Conservation (phyloP, 1,140 invertebrate genomes). For the Triops longicaudatus region DNA sequence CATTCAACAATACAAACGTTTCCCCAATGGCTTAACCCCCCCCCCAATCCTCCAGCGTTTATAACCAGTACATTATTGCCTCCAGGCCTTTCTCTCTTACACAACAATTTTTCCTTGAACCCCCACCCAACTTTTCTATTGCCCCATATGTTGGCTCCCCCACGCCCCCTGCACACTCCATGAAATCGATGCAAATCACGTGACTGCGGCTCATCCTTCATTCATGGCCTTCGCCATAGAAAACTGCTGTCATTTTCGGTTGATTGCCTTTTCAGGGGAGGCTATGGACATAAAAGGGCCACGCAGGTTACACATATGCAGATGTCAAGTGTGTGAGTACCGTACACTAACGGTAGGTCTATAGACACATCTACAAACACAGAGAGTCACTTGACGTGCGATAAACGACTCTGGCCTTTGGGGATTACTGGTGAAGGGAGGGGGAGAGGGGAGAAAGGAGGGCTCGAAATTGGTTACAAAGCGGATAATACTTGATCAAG, state of each 20-base stretch:
- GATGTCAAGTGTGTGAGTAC: not conserved
- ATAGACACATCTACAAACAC: not conserved
- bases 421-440: too few species aligned
- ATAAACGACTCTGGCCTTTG: not conserved
- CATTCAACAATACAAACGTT: not conserved
- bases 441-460: too few species aligned
- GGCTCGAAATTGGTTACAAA: not conserved
- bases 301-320: not conserved
- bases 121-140: not conserved
- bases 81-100: not conserved
- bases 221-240: not conserved
- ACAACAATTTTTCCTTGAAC: not conserved
- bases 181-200: constrained; percentile 15
- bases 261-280: not conserved
- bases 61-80: not conserved
- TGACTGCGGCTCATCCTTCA: not conserved
- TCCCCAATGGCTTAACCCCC: too few species aligned
- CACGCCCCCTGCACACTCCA: not conserved
- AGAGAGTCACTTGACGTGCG: not conserved
- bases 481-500: not conserved
- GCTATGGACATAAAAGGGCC: not conserved
- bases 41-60: too few species aligned
- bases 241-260: not conserved
- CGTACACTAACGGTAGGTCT: too few species aligned
- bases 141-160: not conserved